phyloP scores from a whole-genome alignment of 2,113 vertebrate genomes.

The Hippopotamus amphibius region DNA sequence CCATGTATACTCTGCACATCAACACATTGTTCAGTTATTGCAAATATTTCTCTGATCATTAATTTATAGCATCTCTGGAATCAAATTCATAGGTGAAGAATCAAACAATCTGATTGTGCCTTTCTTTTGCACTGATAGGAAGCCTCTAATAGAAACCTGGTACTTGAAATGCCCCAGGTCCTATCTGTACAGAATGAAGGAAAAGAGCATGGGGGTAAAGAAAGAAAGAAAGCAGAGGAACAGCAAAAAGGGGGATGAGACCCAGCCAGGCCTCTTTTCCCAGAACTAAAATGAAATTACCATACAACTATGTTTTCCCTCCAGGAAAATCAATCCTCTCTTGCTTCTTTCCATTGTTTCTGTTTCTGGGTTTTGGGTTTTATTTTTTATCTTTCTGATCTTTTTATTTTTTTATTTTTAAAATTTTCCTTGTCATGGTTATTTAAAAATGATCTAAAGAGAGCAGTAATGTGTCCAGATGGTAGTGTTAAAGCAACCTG shows the following conservation, averaged over 20 bases:
- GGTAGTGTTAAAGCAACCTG: not conserved
- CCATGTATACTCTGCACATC: accelerated
- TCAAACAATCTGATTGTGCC: not conserved
- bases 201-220: not conserved
- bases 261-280: not conserved
- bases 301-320: not conserved
- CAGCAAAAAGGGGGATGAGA: not conserved
- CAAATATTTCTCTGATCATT: not conserved
- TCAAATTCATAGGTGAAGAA: not conserved
- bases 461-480: not conserved
- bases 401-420: not conserved
- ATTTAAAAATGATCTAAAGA: slow-evolving; percentile 30
- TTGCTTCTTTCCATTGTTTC: slow-evolving; percentile 58
- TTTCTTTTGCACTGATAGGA: not conserved
- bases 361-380: not conserved
- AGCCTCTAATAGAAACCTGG: not conserved
- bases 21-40: not conserved
- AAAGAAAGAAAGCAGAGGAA: not conserved
- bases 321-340: slow-evolving; percentile 6
- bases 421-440: not conserved
- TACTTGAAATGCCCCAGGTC: not conserved
- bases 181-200: not conserved
- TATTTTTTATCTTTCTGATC: not conserved
- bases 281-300: not conserved
- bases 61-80: not conserved